Conservation (phyloP, 2,113 vertebrate species). For the Crocuta crocuta region DNA sequence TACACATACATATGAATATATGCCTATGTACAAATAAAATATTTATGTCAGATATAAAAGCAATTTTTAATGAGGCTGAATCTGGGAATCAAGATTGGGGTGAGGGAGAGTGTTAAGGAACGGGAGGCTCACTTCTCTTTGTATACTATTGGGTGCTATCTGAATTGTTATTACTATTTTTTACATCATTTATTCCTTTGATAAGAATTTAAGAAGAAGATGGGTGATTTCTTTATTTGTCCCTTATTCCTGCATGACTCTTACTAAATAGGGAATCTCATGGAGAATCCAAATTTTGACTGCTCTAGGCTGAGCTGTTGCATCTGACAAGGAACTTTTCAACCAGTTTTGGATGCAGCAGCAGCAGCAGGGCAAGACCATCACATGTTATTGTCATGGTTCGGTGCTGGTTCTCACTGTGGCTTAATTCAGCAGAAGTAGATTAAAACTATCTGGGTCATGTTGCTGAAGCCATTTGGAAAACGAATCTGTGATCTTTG, state of each 20-base stretch:
- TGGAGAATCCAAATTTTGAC: neutral
- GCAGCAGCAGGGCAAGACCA: neutral
- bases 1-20: neutral
- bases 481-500: neutral
- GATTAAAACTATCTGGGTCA: neutral
- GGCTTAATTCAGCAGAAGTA: neutral
- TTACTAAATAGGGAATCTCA: neutral
- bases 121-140: neutral
- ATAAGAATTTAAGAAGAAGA: neutral
- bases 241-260: neutral
- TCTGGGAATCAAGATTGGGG: neutral
- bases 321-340: neutral
- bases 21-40: neutral
- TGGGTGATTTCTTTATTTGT: neutral
- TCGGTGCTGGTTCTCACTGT: neutral
- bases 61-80: neutral
- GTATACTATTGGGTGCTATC: neutral
- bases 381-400: neutral
- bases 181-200: neutral
- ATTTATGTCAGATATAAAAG: neutral
- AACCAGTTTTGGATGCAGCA: neutral
- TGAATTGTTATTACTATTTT: neutral
- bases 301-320: neutral
- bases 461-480: neutral
- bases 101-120: neutral